Conservation (phyloP, 2,888 invertebrate species). For the Ferdinandea cuprea region DNA sequence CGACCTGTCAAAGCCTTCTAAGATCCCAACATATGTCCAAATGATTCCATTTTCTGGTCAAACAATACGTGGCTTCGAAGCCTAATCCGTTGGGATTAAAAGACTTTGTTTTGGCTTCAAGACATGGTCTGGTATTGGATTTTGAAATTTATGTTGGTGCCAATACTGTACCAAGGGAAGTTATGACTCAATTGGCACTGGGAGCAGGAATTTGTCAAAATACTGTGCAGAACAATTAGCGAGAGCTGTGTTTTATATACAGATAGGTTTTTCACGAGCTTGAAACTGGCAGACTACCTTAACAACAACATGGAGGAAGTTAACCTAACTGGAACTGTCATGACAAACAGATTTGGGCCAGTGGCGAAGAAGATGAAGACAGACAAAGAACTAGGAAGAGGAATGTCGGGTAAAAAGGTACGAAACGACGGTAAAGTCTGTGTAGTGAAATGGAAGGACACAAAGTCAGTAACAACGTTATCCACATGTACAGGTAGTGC, state of each 20-base stretch:
- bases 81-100: constrained; percentile 78
- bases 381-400: not conserved
- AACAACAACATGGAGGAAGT: not conserved
- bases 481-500: not conserved
- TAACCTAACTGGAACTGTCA: not conserved
- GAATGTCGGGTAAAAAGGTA: not conserved
- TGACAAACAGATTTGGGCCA: not conserved
- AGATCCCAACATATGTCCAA: constrained; percentile 75
- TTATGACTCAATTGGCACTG: constrained; percentile 32
- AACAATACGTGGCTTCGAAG: constrained; percentile 74
- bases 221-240: too few species aligned
- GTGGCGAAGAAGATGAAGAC: not conserved
- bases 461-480: not conserved
- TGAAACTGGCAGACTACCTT: not conserved
- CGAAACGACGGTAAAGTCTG: too few species aligned
- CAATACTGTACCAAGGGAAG: constrained; percentile 63
- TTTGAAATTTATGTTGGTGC: constrained; percentile 77
- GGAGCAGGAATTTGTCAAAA: constrained; percentile 18
- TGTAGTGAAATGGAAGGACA: too few species aligned
- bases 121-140: constrained; percentile 76
- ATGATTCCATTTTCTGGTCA: constrained; percentile 77
- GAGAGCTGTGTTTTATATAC: constrained; percentile 61
- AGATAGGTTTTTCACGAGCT: constrained; percentile 49
- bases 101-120: constrained; percentile 77
- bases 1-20: not conserved